Evolutionary conservation across 2,888 invertebrate genomes (phyloP), one percentile per base, ranked within the genome.

Genomic region (Eupithecia exiguata): DNA sequence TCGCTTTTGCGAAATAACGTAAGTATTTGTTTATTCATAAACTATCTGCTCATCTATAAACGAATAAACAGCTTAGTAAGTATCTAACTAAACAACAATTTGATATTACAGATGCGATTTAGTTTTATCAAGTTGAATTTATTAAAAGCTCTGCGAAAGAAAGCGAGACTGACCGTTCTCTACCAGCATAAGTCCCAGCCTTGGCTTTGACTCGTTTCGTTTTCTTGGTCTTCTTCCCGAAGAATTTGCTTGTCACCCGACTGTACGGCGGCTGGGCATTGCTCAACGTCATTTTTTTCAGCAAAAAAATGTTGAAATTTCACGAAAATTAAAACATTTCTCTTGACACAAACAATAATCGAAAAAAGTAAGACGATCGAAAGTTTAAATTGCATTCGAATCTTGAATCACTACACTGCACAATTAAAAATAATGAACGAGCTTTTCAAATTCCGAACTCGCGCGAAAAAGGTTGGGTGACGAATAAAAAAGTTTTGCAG

Each of bases 171-270:
- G 81, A 94, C 94, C 92, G 91, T 82, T 92, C 91, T 68, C 92
- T 87, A 4, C 92, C 93, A 14, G 88, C 84, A 71, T 90, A 93
- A 0, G 92, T 92, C 4, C 91, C 92, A 38, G 91, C 79, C 85
- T 93, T 94, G 53, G 82, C 82, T 82, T 93, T 94, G 46, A 82
- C 80, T 77, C 90, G 85, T 83, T 91, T 94, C 6, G 79, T 90
- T 76, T 93, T 94, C 86, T 94, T 93, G 73, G 82, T 91, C 78
- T 93, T 94, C 85, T 93, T 90, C 49, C 93, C 92, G 77, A 94
- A 94, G 21, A 94, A 81, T 80, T 92, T 94, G 78, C 87, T 90
- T 4, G 92, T 86, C 77, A 92, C 89, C 81, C 89, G 83, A 79
- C 82, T 87, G 77, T 92, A 90, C 72, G 91, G 88, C 68, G 91